These are phyloP conservation scores for Microtus ochrogaster DNA, from an alignment of 2,113 vertebrate species.

Conservation along the genomic window DNA sequence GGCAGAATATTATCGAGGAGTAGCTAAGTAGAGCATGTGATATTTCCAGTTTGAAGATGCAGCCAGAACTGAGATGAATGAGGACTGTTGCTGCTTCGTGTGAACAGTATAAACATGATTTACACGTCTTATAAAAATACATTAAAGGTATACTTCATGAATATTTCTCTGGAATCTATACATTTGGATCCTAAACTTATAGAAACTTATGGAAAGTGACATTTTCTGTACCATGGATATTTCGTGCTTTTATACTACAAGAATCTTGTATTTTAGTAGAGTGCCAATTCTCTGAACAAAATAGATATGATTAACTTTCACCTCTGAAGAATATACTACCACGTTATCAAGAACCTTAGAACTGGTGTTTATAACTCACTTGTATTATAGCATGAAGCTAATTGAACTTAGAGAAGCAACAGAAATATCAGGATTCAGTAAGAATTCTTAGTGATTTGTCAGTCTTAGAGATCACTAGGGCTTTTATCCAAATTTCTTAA, in stretches of 20 bases:
- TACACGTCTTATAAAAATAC: neutral
- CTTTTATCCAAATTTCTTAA: constrained; percentile 2
- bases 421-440: neutral
- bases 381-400: neutral
- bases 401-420: neutral
- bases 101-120: neutral
- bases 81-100: neutral
- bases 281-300: neutral
- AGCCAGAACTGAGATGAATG: neutral
- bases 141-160: neutral
- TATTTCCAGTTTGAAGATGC: neutral
- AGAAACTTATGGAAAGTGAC: neutral
- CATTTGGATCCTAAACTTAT: neutral
- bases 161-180: neutral
- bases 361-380: neutral
- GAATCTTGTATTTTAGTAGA: neutral
- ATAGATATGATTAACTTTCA: neutral
- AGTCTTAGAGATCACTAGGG: neutral
- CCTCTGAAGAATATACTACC: neutral
- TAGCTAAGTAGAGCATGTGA: neutral
- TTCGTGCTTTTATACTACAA: neutral
- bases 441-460: neutral
- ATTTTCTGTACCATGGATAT: neutral
- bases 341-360: neutral
- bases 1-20: neutral